Percentiles rank a stretch among this genome's conserved stretches.
Evolutionary conservation across 2,113 vertebrate species (phyloP).

Genomic region (Eolophus roseicapilla): DNA sequence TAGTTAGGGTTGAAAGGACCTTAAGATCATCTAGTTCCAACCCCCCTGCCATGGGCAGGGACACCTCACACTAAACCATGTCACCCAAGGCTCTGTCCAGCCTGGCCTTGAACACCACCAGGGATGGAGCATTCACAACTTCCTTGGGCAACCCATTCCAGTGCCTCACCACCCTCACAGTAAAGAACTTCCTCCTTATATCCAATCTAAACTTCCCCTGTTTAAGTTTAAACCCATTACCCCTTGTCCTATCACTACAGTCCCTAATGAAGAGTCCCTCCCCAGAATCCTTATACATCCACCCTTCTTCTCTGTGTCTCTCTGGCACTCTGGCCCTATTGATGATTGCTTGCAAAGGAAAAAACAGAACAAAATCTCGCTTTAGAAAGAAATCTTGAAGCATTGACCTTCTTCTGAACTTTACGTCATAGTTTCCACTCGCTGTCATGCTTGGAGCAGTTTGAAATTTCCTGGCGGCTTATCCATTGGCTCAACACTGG

Average conservation of each 20-base stretch:
- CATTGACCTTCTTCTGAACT: slow-evolving; percentile 44
- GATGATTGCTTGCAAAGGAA: not conserved
- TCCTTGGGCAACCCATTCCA: not conserved
- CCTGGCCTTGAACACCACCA: too few species aligned
- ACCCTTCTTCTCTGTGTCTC: not conserved
- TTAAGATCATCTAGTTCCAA: not conserved
- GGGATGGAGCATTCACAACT: too few species aligned
- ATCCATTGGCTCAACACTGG: not conserved
- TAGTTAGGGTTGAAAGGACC: not conserved
- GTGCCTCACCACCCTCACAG: not conserved
- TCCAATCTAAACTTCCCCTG: not conserved
- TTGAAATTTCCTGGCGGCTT: slow-evolving; percentile 34
- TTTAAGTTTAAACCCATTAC: not conserved
- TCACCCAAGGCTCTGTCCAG: too few species aligned
- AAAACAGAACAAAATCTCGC: not conserved
- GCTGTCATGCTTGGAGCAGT: not conserved
- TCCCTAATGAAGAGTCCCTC: not conserved
- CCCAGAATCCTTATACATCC: not conserved
- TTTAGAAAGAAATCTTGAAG: slow-evolving; percentile 27
- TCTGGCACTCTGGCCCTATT: not conserved
- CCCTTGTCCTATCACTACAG: not conserved
- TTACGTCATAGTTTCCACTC: slow-evolving; percentile 48
- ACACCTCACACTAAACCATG: not conserved
- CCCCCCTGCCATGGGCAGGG: not conserved
- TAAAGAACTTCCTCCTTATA: not conserved